Base-by-base conservation (phyloP, 2,113 vertebrate genomes). In the Sisor rabdophorus region DNA sequence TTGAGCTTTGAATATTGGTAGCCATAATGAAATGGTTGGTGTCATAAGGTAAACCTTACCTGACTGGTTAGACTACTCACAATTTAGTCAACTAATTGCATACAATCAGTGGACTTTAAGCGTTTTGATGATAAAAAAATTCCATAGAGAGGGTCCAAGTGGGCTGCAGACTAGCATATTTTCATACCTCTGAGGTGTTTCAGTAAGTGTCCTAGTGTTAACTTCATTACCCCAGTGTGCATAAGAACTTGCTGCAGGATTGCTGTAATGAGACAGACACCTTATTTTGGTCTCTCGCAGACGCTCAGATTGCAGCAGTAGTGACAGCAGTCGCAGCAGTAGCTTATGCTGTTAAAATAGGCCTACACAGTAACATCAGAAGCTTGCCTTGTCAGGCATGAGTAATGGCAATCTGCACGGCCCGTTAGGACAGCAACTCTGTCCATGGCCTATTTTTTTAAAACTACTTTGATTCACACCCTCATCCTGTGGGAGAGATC, bases 331-430 rank as follows among this genome's bases (percentile, higher is more conserved):
- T 76, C 76, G 81, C 74, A 60, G 83, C 85, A 83, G 83, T 80
- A 85, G 87, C 83, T 89, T 87, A 87, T 81, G 85, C 84, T 89
- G 85, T 87, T 89, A 86, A 89, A 89, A 87, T 86, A 87, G 86
- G 85, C 83, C 81, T 81, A 81, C 83, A 84, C 81, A 79, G 82
- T 80, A 86, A 87, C 86, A 87, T 88, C 83, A 88, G 85, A 88
- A 74, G 75, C 80, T 83, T 64, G 83, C 79, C 87, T 85, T 88
- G 85, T 90, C 88, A 87, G 89, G 84, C 86, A 85, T 88, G 86
- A 91, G 86, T 86, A 88, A 86, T 88, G 85, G 85, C 84, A 87
- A 87, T 88, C 84, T 84, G 81, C 84, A 84, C 69, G 85, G 83
- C 82, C 77, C 76, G 85, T 85, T 85, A 84, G 82, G 79, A 82